These are phyloP conservation scores for rat (Rattus norvegicus) DNA, from an alignment of 2,113 vertebrate species.

Conservation along the genomic window DNA sequence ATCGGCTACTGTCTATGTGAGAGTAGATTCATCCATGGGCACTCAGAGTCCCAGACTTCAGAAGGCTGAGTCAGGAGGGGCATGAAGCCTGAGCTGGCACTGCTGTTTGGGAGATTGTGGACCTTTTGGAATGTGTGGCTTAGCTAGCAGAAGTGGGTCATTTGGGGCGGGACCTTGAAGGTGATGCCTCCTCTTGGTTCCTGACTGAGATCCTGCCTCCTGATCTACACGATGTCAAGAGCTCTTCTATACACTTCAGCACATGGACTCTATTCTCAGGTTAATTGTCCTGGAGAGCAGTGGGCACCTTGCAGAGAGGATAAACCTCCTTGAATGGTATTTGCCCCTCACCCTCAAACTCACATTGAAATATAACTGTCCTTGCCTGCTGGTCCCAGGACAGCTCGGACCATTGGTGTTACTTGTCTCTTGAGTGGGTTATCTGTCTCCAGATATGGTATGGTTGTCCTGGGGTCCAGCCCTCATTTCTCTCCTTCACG, in stretches of 20 bases:
- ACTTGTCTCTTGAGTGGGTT: neutral
- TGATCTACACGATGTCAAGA: neutral
- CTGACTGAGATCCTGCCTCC: neutral
- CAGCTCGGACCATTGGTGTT: neutral
- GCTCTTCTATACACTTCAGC: neutral
- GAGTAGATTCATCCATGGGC: neutral
- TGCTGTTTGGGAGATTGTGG: neutral
- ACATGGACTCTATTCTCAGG: neutral
- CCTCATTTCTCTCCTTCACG: neutral
- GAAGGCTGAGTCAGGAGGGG: neutral
- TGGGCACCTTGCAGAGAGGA: neutral
- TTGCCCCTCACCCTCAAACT: neutral
- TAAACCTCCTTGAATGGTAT: neutral
- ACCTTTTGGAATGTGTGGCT: neutral
- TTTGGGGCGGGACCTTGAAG: neutral
- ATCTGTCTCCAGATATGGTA: neutral
- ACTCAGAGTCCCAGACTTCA: neutral
- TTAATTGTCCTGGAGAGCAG: neutral
- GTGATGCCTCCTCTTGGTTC: neutral
- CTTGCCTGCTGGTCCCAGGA: neutral
- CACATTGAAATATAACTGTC: neutral
- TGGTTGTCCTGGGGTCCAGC: neutral
- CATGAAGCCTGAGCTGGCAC: neutral
- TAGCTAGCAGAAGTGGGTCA: neutral
- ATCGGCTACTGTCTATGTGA: neutral